Conservation (phyloP, 2,113 vertebrate species). For the Heterochromis multidens region DNA sequence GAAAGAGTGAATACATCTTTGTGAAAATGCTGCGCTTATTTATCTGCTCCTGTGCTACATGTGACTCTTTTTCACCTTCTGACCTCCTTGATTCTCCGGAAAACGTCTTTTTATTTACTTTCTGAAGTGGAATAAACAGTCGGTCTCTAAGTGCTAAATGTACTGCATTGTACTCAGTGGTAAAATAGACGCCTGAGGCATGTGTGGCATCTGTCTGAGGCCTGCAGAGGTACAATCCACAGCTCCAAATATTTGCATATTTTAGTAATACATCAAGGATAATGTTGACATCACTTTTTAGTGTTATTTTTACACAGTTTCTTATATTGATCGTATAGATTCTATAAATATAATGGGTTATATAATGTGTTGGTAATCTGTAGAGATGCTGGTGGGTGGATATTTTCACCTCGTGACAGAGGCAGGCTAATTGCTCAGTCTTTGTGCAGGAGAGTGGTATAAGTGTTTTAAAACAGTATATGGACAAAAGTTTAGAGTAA, state of each 20-base stretch:
- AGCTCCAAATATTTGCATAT: not conserved
- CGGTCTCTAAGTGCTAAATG: not conserved
- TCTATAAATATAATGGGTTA: not conserved
- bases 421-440: not conserved
- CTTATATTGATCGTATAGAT: not conserved
- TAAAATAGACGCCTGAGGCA: not conserved
- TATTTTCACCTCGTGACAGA: not conserved
- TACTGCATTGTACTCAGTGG: not conserved
- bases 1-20: too few species aligned
- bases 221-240: too few species aligned
- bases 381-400: not conserved
- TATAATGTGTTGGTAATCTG: not conserved
- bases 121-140: not conserved
- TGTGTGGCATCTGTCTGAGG: too few species aligned
- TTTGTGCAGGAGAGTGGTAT: not conserved
- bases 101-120: too few species aligned
- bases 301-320: not conserved
- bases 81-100: too few species aligned
- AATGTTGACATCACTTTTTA: not conserved
- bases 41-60: not conserved
- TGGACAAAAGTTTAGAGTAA: too few species aligned
- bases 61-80: not conserved
- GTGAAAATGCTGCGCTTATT: not conserved
- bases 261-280: not conserved
- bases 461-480: not conserved